Conservation (phyloP, 2,888 invertebrate genomes). For the Hartigia nigra region DNA sequence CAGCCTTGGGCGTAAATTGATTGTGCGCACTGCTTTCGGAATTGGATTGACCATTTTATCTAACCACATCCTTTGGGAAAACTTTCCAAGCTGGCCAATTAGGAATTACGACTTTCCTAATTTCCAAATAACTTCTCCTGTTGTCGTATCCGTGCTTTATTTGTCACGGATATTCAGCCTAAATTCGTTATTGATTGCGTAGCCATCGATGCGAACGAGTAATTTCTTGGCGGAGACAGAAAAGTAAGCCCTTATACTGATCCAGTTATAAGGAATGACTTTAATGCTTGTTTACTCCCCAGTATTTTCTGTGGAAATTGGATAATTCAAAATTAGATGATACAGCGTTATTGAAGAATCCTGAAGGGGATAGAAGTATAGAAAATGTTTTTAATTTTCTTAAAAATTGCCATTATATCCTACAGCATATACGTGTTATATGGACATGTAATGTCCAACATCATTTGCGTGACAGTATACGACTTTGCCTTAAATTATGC, state of each 20-base stretch:
- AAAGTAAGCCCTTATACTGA: not conserved
- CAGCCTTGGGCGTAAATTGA: not conserved
- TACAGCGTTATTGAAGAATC: not conserved
- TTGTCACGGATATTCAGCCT: not conserved
- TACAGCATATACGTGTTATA: not conserved
- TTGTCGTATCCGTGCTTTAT: not conserved
- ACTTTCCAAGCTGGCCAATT: constrained; percentile 1
- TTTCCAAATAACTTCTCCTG: not conserved
- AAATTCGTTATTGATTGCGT: not conserved
- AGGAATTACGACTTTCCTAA: constrained; percentile 1
- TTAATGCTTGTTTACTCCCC: not conserved
- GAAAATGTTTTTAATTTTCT: not conserved
- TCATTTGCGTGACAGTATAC: not conserved
- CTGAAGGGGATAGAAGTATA: not conserved
- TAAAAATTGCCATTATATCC: not conserved
- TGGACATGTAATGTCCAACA: not conserved
- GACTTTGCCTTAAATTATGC: not conserved
- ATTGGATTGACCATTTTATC: not conserved
- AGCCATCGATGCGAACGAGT: not conserved
- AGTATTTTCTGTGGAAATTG: not conserved
- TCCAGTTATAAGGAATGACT: not conserved
- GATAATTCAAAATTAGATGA: not conserved
- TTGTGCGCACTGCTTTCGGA: not conserved
- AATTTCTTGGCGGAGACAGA: not conserved
- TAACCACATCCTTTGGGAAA: not conserved